A percentile compares a stretch with the other conserved stretches of the same genome.
Conservation (phyloP, 1,140 invertebrate species). For the Drosophila miranda region DNA sequence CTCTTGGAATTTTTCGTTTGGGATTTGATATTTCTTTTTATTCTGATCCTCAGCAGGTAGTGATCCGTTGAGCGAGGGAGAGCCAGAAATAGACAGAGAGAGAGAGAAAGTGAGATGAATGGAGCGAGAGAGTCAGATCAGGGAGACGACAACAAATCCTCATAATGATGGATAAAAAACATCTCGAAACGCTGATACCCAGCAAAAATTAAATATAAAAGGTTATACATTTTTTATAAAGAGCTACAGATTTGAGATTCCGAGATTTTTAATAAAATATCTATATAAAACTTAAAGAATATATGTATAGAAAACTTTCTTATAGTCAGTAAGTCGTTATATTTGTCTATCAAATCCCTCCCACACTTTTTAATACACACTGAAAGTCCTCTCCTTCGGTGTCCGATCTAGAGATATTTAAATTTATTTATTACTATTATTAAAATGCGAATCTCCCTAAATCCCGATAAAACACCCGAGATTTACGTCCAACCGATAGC, state of each 20-base stretch:
- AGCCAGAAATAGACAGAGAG: not conserved
- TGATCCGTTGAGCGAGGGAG: not conserved
- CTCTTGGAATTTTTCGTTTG: conserved; percentile 49
- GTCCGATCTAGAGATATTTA: too few relatives aligned
- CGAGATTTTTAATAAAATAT: not conserved
- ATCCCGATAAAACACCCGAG: too few relatives aligned
- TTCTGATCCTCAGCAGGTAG: conserved; percentile 48
- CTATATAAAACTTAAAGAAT: too few relatives aligned
- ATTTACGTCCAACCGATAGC: too few relatives aligned
- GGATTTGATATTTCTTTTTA: conserved; percentile 43
- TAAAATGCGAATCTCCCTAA: too few relatives aligned
- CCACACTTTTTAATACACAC: too few relatives aligned
- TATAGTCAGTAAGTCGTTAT: too few relatives aligned
- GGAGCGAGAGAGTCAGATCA: conserved; percentile 3
- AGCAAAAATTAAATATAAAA: not conserved
- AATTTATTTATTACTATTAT: too few relatives aligned
- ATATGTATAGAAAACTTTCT: too few relatives aligned
- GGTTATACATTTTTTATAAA: not conserved
- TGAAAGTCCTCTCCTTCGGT: too few relatives aligned
- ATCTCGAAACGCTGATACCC: conserved; percentile 24
- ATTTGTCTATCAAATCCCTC: too few relatives aligned
- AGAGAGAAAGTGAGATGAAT: conserved; percentile 10
- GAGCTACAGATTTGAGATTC: not conserved
- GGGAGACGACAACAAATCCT: conserved; percentile 41
- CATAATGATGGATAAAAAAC: conserved; percentile 28